Evolutionary conservation across 1,140 invertebrate species (phyloP).

Genomic region (Papilio helenus): DNA sequence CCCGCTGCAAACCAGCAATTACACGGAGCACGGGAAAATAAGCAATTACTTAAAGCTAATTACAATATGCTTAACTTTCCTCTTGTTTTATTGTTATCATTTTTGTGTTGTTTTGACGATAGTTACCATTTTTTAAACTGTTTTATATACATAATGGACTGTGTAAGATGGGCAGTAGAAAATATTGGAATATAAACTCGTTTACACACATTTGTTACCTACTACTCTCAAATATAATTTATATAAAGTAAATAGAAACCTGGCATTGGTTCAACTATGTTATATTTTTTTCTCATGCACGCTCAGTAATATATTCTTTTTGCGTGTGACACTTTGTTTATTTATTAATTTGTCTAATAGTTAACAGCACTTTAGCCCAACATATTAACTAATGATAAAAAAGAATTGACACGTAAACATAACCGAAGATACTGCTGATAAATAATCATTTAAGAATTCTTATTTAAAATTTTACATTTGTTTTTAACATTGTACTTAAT

Average conservation of each 20-base stretch:
- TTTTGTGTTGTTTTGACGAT: neutral
- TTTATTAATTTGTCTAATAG: neutral
- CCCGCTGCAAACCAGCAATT: conserved; percentile 4
- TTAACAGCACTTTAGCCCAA: neutral
- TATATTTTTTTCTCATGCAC: neutral
- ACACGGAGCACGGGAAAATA: neutral
- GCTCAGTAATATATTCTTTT: neutral
- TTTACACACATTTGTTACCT: no score
- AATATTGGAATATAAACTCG: no score
- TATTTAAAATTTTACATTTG: neutral
- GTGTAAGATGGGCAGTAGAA: neutral
- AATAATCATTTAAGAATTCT: neutral
- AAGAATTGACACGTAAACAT: no score
- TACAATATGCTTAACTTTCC: neutral
- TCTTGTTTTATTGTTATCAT: neutral
- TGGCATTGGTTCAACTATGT: neutral
- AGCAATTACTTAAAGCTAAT: conserved; percentile 11
- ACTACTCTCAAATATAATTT: no score
- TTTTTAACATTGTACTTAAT: neutral
- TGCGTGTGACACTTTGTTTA: neutral
- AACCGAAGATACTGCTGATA: neutral
- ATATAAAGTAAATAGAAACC: neutral
- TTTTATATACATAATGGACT: neutral
- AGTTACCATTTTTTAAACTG: neutral
- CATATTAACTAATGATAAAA: no score